Conservation (phyloP, 2,888 invertebrate genomes). For the Meandrusa payeni region DNA sequence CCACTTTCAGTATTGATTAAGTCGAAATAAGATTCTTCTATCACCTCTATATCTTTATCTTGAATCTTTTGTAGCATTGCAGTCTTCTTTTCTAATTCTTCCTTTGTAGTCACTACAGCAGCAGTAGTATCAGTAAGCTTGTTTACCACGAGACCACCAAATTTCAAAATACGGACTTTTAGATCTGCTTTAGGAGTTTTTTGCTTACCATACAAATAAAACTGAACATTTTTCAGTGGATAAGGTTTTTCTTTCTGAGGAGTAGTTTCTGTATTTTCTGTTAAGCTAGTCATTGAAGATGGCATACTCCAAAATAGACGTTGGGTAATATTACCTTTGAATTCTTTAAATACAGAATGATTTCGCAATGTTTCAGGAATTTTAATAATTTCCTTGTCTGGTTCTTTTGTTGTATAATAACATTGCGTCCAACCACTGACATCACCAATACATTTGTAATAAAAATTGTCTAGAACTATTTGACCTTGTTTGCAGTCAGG, state of each 20-base stretch:
- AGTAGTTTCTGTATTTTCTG: neutral
- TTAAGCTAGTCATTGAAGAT: neutral
- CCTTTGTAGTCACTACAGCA: conserved; percentile 19
- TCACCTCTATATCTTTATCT: conserved; percentile 17
- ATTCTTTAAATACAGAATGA: conserved; percentile 15
- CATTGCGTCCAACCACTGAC: conserved; percentile 14
- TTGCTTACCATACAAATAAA: conserved; percentile 19
- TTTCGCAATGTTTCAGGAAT: conserved; percentile 8
- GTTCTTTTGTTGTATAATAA: conserved; percentile 14
- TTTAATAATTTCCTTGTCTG: conserved; percentile 12
- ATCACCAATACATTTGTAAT: conserved; percentile 15
- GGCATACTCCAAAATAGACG: conserved; percentile 6
- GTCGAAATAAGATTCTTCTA: conserved; percentile 19
- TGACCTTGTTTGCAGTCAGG: conserved; percentile 15
- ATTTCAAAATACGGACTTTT: conserved; percentile 12
- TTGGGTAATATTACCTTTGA: conserved; percentile 6
- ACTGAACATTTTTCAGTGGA: conserved; percentile 21
- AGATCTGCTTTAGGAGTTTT: conserved; percentile 13
- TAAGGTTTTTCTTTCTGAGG: neutral
- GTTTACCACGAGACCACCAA: conserved; percentile 18
- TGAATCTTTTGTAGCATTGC: conserved; percentile 10
- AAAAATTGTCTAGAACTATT: conserved; percentile 12
- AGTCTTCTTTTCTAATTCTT: conserved; percentile 14
- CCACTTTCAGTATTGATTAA: conserved; percentile 8
- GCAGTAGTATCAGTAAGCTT: conserved; percentile 20